A percentile compares a stretch with the other conserved stretches of the same genome.
These are phyloP conservation scores for Todiramphus chloris DNA, from an alignment of 2,113 vertebrate species.

Conservation along the genomic window DNA sequence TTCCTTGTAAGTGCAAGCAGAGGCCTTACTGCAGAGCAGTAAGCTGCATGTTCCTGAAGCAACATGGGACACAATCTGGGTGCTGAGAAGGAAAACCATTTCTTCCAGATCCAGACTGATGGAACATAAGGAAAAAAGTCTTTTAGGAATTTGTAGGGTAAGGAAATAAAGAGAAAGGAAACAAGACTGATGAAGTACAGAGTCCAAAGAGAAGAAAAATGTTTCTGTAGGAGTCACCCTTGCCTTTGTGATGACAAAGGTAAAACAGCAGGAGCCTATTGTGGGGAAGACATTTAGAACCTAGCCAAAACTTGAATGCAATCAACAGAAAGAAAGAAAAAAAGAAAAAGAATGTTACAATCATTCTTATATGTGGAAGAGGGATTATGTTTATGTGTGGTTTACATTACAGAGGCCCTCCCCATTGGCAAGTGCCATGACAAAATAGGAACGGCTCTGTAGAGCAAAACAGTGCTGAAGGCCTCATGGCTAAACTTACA, in stretches of 20 bases:
- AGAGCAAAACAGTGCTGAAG: neutral
- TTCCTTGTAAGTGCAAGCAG: neutral
- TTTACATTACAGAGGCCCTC: neutral
- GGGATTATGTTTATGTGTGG: neutral
- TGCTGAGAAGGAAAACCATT: neutral
- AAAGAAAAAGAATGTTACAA: neutral
- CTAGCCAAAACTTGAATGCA: neutral
- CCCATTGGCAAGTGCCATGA: neutral
- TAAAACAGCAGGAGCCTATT: neutral
- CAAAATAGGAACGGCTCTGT: neutral
- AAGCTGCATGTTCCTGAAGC: neutral
- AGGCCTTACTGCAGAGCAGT: neutral
- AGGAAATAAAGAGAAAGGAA: neutral
- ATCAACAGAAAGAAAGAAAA: neutral
- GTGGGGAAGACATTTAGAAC: neutral
- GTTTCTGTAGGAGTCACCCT: neutral
- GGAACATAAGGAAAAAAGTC: neutral
- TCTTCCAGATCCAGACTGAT: neutral
- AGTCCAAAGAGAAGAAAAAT: neutral
- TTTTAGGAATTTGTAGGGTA: neutral
- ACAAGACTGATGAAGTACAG: neutral
- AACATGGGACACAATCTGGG: accelerated
- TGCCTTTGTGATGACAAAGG: neutral
- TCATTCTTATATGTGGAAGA: neutral
- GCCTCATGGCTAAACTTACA: neutral